Evolutionary conservation across 2,888 invertebrate genomes (phyloP).

Genomic region (Ectemnius continuus): DNA sequence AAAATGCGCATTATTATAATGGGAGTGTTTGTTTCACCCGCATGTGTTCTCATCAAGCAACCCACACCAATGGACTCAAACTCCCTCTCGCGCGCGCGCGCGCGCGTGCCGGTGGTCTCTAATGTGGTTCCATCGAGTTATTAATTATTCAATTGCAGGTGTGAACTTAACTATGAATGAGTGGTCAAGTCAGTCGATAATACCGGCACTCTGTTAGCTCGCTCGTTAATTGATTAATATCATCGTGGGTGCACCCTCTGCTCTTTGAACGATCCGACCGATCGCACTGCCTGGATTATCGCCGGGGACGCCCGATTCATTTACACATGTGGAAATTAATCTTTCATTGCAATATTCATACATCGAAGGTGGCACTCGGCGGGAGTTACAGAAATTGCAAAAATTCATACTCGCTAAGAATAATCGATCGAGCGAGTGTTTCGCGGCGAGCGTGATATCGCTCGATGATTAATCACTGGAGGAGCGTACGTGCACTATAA

Average conservation of each 20-base stretch:
- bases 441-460: no score
- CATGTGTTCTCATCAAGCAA: no score
- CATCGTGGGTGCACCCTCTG: neutral
- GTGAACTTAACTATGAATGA: slow-evolving; percentile 38
- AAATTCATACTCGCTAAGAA: no score
- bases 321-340: slow-evolving; percentile 2
- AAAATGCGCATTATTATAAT: slow-evolving; percentile 2
- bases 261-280: neutral
- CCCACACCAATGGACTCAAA: no score
- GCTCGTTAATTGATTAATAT: slow-evolving; percentile 7
- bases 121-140: slow-evolving; percentile 36
- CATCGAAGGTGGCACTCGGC: no score
- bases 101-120: neutral
- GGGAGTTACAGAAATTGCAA: no score
- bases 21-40: neutral
- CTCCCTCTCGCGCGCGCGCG: no score
- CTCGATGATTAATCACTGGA: no score
- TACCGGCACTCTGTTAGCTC: slow-evolving; percentile 3
- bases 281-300: neutral
- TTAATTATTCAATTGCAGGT: slow-evolving; percentile 19
- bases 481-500: no score
- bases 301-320: neutral
- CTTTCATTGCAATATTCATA: neutral
- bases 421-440: no score
- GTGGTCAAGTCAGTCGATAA: slow-evolving; percentile 23